phyloP scores from a whole-genome alignment of 2,113 vertebrate species.

The Talpa occidentalis region DNA sequence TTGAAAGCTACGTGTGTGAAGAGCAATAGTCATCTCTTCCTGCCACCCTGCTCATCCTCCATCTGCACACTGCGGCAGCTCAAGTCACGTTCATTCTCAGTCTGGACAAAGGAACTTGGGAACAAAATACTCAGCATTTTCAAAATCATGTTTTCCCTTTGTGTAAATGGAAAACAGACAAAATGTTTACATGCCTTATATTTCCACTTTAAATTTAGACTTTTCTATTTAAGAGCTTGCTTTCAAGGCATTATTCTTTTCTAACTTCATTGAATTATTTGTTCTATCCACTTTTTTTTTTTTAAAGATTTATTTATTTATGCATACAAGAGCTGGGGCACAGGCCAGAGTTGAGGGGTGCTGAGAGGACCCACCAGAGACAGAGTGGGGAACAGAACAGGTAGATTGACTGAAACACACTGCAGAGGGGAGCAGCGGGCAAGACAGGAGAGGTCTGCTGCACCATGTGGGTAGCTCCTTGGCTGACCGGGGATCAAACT shows the following conservation, averaged over 20 bases:
- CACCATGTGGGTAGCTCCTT: too few relatives aligned
- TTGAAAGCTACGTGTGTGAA: not conserved
- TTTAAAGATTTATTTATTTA: too few relatives aligned
- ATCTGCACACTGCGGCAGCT: not conserved
- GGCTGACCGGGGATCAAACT: too few relatives aligned
- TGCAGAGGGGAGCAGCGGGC: too few relatives aligned
- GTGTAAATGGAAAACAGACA: not conserved
- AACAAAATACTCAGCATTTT: constrained; percentile 20
- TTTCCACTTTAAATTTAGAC: not conserved
- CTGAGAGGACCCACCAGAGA: too few relatives aligned
- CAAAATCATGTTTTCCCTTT: constrained; percentile 16
- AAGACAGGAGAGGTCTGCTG: too few relatives aligned
- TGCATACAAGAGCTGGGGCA: too few relatives aligned
- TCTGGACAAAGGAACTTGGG: not conserved
- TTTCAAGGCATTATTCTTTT: constrained; percentile 40
- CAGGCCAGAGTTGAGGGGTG: too few relatives aligned
- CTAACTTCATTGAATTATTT: constrained; percentile 36
- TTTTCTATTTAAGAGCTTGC: constrained; percentile 3
- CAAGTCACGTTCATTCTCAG: constrained; percentile 38
- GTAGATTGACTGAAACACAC: too few relatives aligned
- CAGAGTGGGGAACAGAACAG: too few relatives aligned
- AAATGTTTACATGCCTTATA: not conserved
- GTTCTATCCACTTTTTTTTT: not conserved
- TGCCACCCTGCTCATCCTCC: not conserved
- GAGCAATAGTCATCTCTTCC: not conserved